Evolutionary conservation across 2,113 vertebrate genomes (phyloP).

Genomic region (Neodontobutis hainanensis): DNA sequence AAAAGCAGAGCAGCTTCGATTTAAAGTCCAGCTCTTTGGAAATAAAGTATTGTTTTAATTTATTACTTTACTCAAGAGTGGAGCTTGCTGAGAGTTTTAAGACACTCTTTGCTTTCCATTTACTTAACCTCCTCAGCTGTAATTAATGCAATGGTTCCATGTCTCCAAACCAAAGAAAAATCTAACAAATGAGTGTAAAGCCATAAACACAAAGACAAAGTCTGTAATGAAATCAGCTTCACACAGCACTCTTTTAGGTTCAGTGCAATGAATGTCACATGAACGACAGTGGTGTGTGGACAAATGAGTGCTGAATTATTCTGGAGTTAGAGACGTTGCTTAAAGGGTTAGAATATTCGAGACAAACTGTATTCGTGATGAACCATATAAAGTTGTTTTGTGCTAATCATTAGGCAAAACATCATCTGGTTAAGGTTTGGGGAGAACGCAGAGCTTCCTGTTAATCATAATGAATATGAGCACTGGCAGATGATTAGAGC

Average conservation of each 20-base stretch:
- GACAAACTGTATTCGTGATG: too few species aligned
- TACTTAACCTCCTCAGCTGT: constrained; percentile 27
- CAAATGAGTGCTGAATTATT: constrained; percentile 32
- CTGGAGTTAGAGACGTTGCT: constrained; percentile 34
- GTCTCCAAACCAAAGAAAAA: constrained; percentile 43
- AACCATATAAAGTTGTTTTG: too few species aligned
- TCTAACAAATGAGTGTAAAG: constrained; percentile 12
- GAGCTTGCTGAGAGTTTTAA: constrained; percentile 15
- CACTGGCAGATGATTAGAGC: too few species aligned
- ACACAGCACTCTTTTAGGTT: constrained; percentile 24
- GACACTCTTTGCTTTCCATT: constrained; percentile 42
- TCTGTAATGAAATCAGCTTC: constrained; percentile 33
- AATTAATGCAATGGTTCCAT: constrained; percentile 47
- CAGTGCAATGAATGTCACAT: constrained; percentile 48
- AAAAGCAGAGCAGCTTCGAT: constrained; percentile 8
- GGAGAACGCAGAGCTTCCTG: too few species aligned
- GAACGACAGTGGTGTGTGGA: constrained; percentile 23
- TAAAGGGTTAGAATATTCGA: neutral
- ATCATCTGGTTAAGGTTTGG: too few species aligned
- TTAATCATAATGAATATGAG: too few species aligned
- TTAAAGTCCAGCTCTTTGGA: constrained; percentile 10
- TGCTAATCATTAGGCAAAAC: too few species aligned
- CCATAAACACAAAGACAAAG: constrained; percentile 21
- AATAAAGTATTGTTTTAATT: constrained; percentile 19
- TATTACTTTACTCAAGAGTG: constrained; percentile 30